phyloP scores from a whole-genome alignment of 2,797 vertebrate genomes.

The Sebastes ruberrimus region DNA sequence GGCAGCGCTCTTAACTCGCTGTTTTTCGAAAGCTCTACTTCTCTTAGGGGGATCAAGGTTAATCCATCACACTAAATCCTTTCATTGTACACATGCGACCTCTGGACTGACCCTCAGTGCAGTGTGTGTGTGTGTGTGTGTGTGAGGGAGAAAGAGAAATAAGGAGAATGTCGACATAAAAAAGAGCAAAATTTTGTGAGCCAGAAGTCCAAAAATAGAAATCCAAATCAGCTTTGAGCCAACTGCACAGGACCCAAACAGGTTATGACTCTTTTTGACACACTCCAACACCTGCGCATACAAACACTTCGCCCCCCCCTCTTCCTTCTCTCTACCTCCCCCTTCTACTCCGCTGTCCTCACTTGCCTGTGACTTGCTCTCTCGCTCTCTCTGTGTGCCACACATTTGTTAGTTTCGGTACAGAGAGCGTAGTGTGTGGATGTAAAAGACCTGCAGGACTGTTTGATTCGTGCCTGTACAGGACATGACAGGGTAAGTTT shows the following conservation, averaged over 20 bases:
- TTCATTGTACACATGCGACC: conserved; percentile 26
- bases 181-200: not conserved
- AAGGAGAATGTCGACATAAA: not conserved
- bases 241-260: conserved; percentile 4
- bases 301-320: not conserved
- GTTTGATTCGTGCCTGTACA: not conserved
- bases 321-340: not conserved
- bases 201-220: not conserved
- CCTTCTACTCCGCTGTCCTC: not conserved
- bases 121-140: not conserved
- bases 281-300: not conserved
- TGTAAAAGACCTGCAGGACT: not conserved
- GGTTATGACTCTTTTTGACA: not conserved
- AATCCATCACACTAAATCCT: conserved; percentile 51
- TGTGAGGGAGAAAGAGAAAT: not conserved
- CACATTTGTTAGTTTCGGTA: conserved; percentile 16
- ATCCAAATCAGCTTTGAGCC: not conserved
- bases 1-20: conserved; percentile 24
- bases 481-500: conserved; percentile 25
- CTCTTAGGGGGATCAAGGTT: conserved; percentile 49
- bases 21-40: conserved; percentile 28
- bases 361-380: not conserved
- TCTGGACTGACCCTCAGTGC: conserved; percentile 3
- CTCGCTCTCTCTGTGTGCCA: not conserved
- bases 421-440: conserved; percentile 3